A percentile compares a stretch with the other conserved stretches of the same genome.
These are phyloP conservation scores for Embiotoca jacksoni DNA, from an alignment of 2,113 vertebrate genomes.

Conservation along the genomic window DNA sequence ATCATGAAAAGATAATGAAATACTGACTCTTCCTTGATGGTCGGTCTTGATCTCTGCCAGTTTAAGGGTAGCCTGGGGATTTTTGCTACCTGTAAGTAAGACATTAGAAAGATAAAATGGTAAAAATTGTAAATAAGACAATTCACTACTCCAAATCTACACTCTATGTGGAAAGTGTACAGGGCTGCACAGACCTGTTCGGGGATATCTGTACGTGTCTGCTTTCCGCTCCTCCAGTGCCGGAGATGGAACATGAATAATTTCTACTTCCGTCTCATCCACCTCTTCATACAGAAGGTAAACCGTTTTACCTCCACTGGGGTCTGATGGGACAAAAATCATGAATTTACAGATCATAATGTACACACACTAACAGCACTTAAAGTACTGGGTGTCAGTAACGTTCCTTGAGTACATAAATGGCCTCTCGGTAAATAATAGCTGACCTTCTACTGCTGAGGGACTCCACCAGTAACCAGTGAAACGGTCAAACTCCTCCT, in stretches of 20 bases:
- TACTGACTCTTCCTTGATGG: conserved; percentile 89
- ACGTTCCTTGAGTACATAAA: too few species aligned
- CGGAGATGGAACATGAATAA: conserved; percentile 96
- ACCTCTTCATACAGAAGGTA: conserved; percentile 95
- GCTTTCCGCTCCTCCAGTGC: conserved; percentile 96
- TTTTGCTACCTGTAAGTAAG: conserved; percentile 91
- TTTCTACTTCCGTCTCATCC: conserved; percentile 96
- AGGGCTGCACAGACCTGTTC: conserved; percentile 86
- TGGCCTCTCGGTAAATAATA: background rate
- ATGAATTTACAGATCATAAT: background rate
- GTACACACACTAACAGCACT: background rate
- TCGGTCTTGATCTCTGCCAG: conserved; percentile 92
- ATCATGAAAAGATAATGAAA: background rate
- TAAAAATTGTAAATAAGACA: background rate
- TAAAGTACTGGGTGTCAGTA: background rate
- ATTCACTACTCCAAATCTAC: background rate
- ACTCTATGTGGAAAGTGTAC: background rate
- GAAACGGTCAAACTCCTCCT: conserved; percentile 98
- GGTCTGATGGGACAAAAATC: conserved; percentile 72
- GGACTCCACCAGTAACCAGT: conserved; percentile 99
- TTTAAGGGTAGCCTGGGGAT: conserved; percentile 94
- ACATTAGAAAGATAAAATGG: background rate
- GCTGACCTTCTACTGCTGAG: conserved; percentile 89
- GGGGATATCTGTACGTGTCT: conserved; percentile 95
- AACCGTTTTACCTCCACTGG: conserved; percentile 88